Conservation (phyloP, 1,140 invertebrate genomes). For the Dendroctonus valens region DNA sequence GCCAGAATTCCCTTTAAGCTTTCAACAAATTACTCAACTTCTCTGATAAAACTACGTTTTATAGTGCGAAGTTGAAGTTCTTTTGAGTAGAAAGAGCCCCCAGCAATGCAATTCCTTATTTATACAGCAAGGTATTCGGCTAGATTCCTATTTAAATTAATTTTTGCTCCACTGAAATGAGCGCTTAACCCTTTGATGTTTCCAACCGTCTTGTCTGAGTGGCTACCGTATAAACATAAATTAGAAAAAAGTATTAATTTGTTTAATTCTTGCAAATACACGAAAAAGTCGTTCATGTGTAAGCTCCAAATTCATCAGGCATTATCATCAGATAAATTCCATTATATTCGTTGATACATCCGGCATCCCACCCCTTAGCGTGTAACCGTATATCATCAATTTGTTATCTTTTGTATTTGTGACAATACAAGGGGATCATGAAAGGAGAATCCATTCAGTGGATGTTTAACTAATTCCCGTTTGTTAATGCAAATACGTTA, state of each 20-base stretch:
- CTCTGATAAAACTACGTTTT: no score
- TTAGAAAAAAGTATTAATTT: background rate
- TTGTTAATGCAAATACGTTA: no score
- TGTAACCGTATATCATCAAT: background rate
- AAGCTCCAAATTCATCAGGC: background rate
- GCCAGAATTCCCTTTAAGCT: no score
- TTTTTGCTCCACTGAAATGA: background rate
- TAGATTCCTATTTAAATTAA: background rate
- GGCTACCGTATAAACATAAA: background rate
- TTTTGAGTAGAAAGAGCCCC: no score
- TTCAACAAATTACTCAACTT: no score
- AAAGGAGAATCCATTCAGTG: no score
- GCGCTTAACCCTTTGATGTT: background rate
- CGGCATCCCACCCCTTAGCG: background rate
- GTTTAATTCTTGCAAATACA: background rate
- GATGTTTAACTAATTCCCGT: no score
- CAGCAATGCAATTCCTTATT: no score
- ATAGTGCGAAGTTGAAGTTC: no score
- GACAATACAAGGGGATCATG: background rate
- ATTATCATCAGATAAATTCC: constrained; percentile 1
- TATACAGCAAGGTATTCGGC: no score
- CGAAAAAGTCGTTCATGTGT: background rate
- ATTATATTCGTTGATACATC: constrained; percentile 7
- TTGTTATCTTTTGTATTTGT: constrained; percentile 6
- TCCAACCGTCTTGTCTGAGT: no score